Conservation (phyloP, 2,888 invertebrate genomes). For the Alentia gelatinosa region DNA sequence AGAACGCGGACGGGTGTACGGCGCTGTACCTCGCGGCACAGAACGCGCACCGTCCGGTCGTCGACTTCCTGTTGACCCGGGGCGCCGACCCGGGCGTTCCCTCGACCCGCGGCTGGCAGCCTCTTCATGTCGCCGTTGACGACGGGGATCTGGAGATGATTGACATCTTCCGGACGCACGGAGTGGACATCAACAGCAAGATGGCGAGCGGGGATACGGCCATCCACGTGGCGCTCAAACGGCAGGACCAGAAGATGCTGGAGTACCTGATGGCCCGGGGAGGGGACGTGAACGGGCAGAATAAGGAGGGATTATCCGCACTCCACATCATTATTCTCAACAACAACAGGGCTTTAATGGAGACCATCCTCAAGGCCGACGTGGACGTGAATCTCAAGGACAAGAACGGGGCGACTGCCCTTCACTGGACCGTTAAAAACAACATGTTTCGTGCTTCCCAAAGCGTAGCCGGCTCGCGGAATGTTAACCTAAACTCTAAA, state of each 20-base stretch:
- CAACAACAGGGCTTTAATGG: constrained; percentile 48
- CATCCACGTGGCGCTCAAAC: constrained; percentile 58
- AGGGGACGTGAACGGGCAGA: constrained; percentile 46
- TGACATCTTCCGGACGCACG: constrained; percentile 10
- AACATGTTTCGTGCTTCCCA: constrained; percentile 40
- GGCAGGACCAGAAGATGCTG: constrained; percentile 50
- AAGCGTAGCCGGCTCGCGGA: neutral
- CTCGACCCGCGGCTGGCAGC: constrained; percentile 56
- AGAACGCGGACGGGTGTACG: constrained; percentile 58
- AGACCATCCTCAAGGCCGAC: constrained; percentile 14
- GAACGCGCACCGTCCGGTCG: constrained; percentile 55
- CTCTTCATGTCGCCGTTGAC: constrained; percentile 60
- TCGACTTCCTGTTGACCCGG: constrained; percentile 11
- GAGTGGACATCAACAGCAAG: constrained; percentile 45
- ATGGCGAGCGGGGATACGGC: constrained; percentile 47
- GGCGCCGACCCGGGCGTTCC: constrained; percentile 39
- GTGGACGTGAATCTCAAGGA: constrained; percentile 52
- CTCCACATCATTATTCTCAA: constrained; percentile 58
- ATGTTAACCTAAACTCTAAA: constrained; percentile 47
- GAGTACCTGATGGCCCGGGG: constrained; percentile 51
- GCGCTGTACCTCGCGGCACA: constrained; percentile 64
- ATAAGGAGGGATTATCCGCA: constrained; percentile 48
- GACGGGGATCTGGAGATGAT: constrained; percentile 39
- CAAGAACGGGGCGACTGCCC: constrained; percentile 56
- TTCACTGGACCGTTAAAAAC: constrained; percentile 58